phyloP scores from a whole-genome alignment of 2,797 vertebrate genomes.

The Hephaestus fuliginosus region DNA sequence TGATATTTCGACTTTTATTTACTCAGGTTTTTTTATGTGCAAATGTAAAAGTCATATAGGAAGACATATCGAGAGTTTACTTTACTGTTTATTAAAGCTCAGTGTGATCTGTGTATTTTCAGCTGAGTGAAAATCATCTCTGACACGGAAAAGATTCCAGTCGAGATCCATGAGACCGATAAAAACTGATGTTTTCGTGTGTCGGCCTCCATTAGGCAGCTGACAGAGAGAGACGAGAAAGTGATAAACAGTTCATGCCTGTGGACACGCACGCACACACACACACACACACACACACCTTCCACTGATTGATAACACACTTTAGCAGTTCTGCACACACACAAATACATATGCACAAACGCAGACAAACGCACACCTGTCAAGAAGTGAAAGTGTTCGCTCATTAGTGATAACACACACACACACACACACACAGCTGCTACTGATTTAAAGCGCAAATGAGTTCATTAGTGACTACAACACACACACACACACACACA shows the following conservation, averaged over 20 bases:
- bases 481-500: conserved; percentile 26
- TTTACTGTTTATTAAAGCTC: not conserved
- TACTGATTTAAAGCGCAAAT: conserved; percentile 32
- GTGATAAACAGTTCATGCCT: conserved; percentile 24
- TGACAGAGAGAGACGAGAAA: not conserved
- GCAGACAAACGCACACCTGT: conserved; percentile 42
- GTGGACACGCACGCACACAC: conserved; percentile 11
- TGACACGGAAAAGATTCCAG: not conserved
- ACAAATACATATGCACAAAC: not conserved
- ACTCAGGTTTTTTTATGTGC: not conserved
- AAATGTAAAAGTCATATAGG: no score
- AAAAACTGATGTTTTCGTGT: not conserved
- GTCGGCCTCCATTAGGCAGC: conserved; percentile 29
- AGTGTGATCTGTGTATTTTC: not conserved
- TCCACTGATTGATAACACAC: conserved; percentile 34
- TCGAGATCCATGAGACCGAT: not conserved
- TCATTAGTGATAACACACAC: conserved; percentile 50
- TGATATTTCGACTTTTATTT: no score
- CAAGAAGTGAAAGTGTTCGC: conserved; percentile 28
- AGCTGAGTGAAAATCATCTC: not conserved
- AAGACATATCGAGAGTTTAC: not conserved
- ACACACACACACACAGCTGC: conserved; percentile 44
- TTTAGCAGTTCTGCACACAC: conserved; percentile 22
- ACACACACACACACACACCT: conserved; percentile 35
- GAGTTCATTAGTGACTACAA: conserved; percentile 30